Evolutionary conservation across 2,113 vertebrate genomes (phyloP), one percentile per base, ranked within the genome.

Genomic region (Acrocephalus kingi): DNA sequence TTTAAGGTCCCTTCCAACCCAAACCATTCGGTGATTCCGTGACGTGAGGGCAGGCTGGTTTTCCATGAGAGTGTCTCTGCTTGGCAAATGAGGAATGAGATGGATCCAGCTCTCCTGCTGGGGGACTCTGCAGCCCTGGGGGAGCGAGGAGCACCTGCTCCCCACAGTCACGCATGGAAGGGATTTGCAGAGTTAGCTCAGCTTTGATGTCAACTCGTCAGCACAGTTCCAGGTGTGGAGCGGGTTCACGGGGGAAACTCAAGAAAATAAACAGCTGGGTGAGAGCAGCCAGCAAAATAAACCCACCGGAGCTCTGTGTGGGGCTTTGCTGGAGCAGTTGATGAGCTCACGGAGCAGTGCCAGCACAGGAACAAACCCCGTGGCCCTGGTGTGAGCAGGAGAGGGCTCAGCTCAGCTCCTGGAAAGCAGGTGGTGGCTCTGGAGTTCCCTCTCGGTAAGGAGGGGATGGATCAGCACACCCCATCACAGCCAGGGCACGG

Each of bases 261-360:
- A 87, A 25, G 77, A 72, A 93, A 87, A 95, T 82, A 94, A 94
- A 83, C 89, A 96, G 41, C 84, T 82, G 89, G 74, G 84, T 94
- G 89, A 91, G 81, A 93, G 78, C 87, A 89, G 67, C 62, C 80
- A 69, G 94, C 81, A 96, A 90, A 96, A 94, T 66, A 61, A 84
- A 89, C 93, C 52, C 45, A 59, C 68, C 7, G 1, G 45, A 64
- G 85, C 73, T 90, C 45, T 27, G 80, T 82, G 89, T 78, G 31
- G 73, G 88, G 62, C 90, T 91, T 33, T 92, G 80, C 85, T 73
- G 85, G 75, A 92, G 82, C 64, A 63, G 86, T 78, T 61, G 81
- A 82, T 85, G 35, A 55, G 39, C 69, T 84, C 27, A 10, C 8
- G 4, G 69, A 62, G 75, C 43, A 8, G 7, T 46, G 45, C 73